Evolutionary conservation across 2,797 vertebrate species (phyloP), one percentile per base, ranked within the genome.

Genomic region (Anguilla obscura): DNA sequence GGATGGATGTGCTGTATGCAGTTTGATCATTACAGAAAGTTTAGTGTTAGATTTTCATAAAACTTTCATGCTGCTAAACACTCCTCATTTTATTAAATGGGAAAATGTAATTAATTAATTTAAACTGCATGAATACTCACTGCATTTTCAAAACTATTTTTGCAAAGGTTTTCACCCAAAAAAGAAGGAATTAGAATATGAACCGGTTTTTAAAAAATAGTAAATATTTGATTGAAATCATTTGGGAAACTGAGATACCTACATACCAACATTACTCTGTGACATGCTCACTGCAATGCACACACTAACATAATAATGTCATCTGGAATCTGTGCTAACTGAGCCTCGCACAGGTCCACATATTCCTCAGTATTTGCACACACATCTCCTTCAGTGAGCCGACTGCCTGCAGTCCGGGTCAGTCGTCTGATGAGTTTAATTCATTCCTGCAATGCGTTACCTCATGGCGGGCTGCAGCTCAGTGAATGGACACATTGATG

Each of bases 371-470:
- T 40, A 79, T 79, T 79, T 79, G 36, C 16, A 21, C 12, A 40
- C 33, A 45, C 74, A 45, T 69, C 63, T 69, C 63, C 63, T 76
- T 86, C 84, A 45, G 88, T 50, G 58, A 87, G 86, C 87, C 56
- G 82, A 85, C 66, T 52, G 88, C 50, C 80, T 89, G 84, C 88
- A 91, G 52, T 88, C 87, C 50, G 69, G 80, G 89, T 90, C 86
- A 88, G 80, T 90, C 87, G 82, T 88, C 90, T 87, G 87, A 89
- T 90, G 76, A 48, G 86, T 90, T 90, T 91, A 91, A 93, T 94
- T 93, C 91, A 92, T 93, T 93, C 90, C 89, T 91, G 85, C 92
- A 93, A 92, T 87, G 91, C 87, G 87, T 92, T 88, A 92, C 93
- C 91, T 93, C 89, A 92, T 40, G 45, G 89, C 89, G 89, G 94